A percentile compares a stretch with the other conserved stretches of the same genome.
These are phyloP conservation scores for Trichomalopsis sarcophagae DNA, from an alignment of 1,140 invertebrate species.

Conservation along the genomic window DNA sequence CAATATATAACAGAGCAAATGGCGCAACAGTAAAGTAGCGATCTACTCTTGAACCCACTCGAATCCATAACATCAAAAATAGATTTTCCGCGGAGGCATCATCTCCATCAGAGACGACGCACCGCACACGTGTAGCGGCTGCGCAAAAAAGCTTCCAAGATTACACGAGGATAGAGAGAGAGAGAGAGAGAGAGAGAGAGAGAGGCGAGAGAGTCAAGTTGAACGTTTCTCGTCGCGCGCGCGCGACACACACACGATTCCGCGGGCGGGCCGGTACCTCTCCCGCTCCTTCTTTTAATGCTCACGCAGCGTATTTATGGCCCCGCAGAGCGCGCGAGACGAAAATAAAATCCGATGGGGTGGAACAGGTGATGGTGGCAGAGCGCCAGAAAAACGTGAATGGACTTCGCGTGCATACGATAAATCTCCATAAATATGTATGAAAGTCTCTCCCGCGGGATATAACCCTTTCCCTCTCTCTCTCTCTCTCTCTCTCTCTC, in stretches of 20 bases:
- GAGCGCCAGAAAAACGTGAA: slow-evolving; percentile 61
- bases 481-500: slow-evolving; percentile 34
- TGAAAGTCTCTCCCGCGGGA: slow-evolving; percentile 61
- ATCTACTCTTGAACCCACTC: no score
- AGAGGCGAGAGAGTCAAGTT: not conserved
- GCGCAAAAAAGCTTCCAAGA: no score
- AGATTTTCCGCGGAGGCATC: no score
- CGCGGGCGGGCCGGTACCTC: slow-evolving; percentile 8
- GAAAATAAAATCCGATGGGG: slow-evolving; percentile 67
- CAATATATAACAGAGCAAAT: no score
- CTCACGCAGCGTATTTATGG: slow-evolving; percentile 58
- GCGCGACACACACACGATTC: not conserved
- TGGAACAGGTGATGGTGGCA: slow-evolving; percentile 65
- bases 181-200: no score
- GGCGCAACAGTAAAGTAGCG: no score
- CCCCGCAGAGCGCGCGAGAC: slow-evolving; percentile 52
- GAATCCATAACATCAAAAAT: no score
- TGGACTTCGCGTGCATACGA: slow-evolving; percentile 63
- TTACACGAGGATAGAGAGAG: no score
- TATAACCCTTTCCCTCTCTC: slow-evolving; percentile 44
- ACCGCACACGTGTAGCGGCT: no score
- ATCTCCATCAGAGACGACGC: no score
- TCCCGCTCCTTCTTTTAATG: slow-evolving; percentile 50
- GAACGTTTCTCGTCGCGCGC: slow-evolving; percentile 9
- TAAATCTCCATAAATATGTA: slow-evolving; percentile 69